Evolutionary conservation across 64 coral and sea anemone species (phyloP), one percentile per base, ranked within the genome.

Genomic region (Stichodactyla helianthus): DNA sequence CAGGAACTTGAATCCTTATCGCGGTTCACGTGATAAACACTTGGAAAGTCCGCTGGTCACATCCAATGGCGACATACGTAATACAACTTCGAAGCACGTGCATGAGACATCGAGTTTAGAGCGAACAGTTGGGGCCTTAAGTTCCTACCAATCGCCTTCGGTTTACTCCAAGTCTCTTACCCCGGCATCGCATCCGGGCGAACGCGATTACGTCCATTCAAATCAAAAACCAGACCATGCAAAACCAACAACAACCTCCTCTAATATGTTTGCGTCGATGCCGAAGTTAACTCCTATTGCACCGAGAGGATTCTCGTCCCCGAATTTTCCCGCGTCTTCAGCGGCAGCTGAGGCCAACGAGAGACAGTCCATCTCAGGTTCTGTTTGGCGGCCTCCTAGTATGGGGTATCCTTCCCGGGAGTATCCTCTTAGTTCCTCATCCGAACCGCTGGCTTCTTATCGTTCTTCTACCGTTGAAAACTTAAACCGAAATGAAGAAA

Each of bases 261-360:
- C 90, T 18, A 76, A 62, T 80, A 79, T 92, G 51, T 86, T 79
- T 64, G 86, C 85, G 15, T 82, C 90, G 4, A 92, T 92, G 90
- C 90, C 90, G 0, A 92, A 92, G 77, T 84, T 92, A 18, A 92
- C 90, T 8, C 90, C 90, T 12, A 92, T 92, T 18, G 90, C 90
- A 7, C 90, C 90, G n/a, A 82, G 90, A 77, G 86, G 77, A 22
- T 60, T 52, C 22, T 54, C 85, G 20, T 81, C 13, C 6, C 51
- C 31, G 10, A 19, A 31, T 74, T 74, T 74, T 31, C 68, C 68
- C 68, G 68, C 78, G 2, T 52, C 14, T 81, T 81, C 50, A 0
- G 6, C 67, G 67, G 67, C 78, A 31, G 68, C 23, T 7, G 68
- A 74, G 25, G 68, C 10, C 22, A 74, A 1, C 11, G 68, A 74